Percentiles rank a stretch among this genome's conserved stretches.
Evolutionary conservation across 2,888 invertebrate species (phyloP).

Genomic region (Sarcophaga rosellei): DNA sequence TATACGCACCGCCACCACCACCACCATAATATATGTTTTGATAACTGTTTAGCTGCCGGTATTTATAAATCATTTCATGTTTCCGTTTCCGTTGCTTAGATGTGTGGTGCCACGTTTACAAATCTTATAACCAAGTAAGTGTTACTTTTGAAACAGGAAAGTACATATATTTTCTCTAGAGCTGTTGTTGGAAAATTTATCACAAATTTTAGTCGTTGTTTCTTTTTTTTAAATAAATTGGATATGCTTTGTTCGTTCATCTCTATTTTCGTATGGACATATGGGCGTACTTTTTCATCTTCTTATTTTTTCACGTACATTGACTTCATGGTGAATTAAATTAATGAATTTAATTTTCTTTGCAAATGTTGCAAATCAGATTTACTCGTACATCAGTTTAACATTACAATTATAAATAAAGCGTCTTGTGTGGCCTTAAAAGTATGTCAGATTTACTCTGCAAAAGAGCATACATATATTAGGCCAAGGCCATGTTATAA

Average conservation of each 20-base stretch:
- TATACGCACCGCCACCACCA: background rate
- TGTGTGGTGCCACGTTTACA: background rate
- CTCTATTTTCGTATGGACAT: background rate
- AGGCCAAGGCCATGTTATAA: background rate
- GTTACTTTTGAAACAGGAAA: too few relatives aligned
- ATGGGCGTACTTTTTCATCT: background rate
- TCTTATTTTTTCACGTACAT: background rate
- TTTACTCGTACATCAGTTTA: too few relatives aligned
- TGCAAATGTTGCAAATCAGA: too few relatives aligned
- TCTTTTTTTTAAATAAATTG: too few relatives aligned
- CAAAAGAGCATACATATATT: background rate
- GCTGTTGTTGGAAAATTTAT: background rate
- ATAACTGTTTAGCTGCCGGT: background rate
- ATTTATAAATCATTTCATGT: slow-evolving; percentile 13
- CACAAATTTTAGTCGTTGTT: too few relatives aligned
- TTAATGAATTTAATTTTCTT: too few relatives aligned
- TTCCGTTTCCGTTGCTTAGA: slow-evolving; percentile 10
- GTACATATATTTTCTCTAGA: background rate
- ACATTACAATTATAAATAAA: too few relatives aligned
- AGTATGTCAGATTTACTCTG: background rate
- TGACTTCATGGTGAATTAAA: background rate
- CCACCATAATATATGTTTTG: background rate
- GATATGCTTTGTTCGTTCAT: too few relatives aligned
- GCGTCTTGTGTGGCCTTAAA: background rate
- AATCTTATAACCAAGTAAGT: background rate